Evolutionary conservation across 2,888 invertebrate species (phyloP), one percentile per base, ranked within the genome.

Genomic region (Celastrina argiolus): DNA sequence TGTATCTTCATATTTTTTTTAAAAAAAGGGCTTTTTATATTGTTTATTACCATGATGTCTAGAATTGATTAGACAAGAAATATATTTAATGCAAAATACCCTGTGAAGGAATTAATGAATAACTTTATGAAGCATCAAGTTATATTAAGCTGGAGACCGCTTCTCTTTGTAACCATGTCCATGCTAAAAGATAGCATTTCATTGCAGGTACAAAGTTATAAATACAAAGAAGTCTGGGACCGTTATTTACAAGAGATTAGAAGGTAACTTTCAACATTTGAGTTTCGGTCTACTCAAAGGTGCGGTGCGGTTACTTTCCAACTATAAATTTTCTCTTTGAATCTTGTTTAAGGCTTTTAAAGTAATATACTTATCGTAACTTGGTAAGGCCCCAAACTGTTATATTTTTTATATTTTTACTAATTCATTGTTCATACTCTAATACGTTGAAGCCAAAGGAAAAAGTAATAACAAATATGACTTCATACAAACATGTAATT

Each of bases 221-320:
- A n/a, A 22, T 51, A 51, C 51, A 51, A 51, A 51, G 22, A 26
- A 51, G 51, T 26, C 51, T 51, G 5, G 14, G 22, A 12, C 4
- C 51, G 22, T 51, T 51, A 51, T 51, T 8, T 51, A 51, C 51
- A 51, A 36, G 18, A 51, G 51, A 51, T 51, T 22, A 51, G 31
- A 31, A 31, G 51, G 22, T 26, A 22, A 51, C 22, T 51, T 51
- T 51, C 8, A 51, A 51, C 51, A 12, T 51, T 51, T 51, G 51
- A 51, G 51, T 51, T 22, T 26, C 18, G 10, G 45, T 18, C 10
- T 31, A 31, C 31, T 45, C 45, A 45, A 45, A 45, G 51, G 22
- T 51, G 51, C 22, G 22, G 4, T 51, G 22, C 51, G 22, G 22
- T 51, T 14, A 26, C 51, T 51, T 22, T 12, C 51, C 51, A 51